A percentile compares a stretch with the other conserved stretches of the same genome.
phyloP scores from a whole-genome alignment of 37 sponge, comb jelly and placozoan species.

The Mnemiopsis leidyi region DNA sequence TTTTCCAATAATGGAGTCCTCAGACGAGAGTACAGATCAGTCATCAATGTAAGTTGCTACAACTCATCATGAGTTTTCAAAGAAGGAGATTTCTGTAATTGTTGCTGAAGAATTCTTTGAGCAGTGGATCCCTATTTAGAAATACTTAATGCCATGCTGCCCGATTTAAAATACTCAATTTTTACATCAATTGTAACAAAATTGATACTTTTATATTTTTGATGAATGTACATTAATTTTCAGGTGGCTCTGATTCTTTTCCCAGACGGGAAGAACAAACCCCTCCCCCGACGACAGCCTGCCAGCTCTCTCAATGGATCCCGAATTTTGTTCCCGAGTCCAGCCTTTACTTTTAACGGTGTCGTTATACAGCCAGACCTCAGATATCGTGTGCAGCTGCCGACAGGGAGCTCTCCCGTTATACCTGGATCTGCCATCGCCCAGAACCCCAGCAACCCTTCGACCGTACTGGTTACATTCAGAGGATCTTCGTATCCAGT shows the following conservation, averaged over 20 bases:
- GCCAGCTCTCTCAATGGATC: not conserved
- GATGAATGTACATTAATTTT: not conserved
- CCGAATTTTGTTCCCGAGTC: not conserved
- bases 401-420: not conserved
- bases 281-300: not conserved
- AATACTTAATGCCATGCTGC: too few species aligned
- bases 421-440: slow-evolving; percentile 14
- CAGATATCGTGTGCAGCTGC: not conserved
- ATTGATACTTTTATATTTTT: too few species aligned
- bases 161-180: too few species aligned
- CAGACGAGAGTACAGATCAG: not conserved
- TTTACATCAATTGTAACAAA: too few species aligned
- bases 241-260: slow-evolving; percentile 17
- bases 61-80: too few species aligned
- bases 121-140: too few species aligned
- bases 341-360: not conserved
- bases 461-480: not conserved
- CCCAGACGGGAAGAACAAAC: not conserved
- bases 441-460: slow-evolving; percentile 22
- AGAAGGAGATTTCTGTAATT: too few species aligned
- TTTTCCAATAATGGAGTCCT: not conserved
- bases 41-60: not conserved
- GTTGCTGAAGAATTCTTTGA: too few species aligned
- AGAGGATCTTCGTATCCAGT: slow-evolving; percentile 22
- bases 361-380: not conserved